Conservation (phyloP, 2,888 invertebrate species). For the Torymus auratus region DNA sequence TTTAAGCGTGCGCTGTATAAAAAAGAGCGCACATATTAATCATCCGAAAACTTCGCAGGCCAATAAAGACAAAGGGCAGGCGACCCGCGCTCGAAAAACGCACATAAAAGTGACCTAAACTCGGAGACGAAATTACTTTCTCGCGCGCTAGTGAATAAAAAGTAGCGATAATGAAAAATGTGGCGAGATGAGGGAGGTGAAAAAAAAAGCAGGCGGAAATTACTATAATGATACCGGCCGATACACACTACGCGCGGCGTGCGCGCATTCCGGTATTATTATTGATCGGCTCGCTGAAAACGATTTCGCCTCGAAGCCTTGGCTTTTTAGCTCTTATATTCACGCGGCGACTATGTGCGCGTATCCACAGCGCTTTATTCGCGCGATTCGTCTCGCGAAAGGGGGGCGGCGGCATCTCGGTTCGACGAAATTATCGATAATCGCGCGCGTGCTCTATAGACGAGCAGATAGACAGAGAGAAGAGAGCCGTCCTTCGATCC, state of each 20-base stretch:
- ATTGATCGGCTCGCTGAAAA: constrained; percentile 69
- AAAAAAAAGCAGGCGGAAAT: constrained; percentile 44
- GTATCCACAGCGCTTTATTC: no score
- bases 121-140: constrained; percentile 42
- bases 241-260: neutral
- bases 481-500: constrained; percentile 19
- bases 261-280: constrained; percentile 71
- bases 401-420: neutral
- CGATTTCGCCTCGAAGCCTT: constrained; percentile 12
- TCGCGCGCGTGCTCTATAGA: constrained; percentile 61
- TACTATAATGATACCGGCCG: constrained; percentile 53
- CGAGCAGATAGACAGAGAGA: constrained; percentile 57
- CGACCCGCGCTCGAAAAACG: neutral
- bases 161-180: constrained; percentile 51
- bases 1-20: neutral
- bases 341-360: no score
- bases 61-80: constrained; percentile 1
- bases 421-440: constrained; percentile 74
- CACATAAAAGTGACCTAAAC: constrained; percentile 1
- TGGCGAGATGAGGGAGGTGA: no score
- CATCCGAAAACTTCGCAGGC: neutral
- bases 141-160: constrained; percentile 47
- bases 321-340: neutral
- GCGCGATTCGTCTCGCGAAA: constrained; percentile 37
- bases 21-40: constrained; percentile 8